Base-by-base conservation (phyloP, 2,888 invertebrate genomes). In the Drosophila anomalata region DNA sequence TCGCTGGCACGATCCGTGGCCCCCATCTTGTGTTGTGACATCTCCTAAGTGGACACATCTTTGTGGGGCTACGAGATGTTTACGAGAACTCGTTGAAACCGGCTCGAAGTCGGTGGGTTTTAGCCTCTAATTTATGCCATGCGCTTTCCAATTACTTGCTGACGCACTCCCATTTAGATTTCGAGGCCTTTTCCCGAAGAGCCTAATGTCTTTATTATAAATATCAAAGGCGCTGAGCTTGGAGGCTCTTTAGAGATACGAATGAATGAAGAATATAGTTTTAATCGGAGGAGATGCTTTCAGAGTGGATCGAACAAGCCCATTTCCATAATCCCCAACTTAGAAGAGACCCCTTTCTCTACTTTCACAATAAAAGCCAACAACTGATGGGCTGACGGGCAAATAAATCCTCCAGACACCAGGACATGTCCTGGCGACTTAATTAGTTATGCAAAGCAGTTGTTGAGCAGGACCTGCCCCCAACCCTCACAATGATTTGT, bases 121-220 rank as follows among this genome's bases (percentile, higher is more conserved):
- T 52, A 29, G 57, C 41, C 24, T 47, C 44, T 75, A 73, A 75
- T 81, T 73, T 81, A 87, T 78, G 75, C 69, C 52, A 70, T 71
- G 73, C 70, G 73, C 81, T 69, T 77, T 71, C 65, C 54, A 48
- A 59, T 67, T 76, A 84, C 78, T 59, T 72, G 87, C 76, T 78
- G 82, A 87, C 81, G 81, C 87, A 77, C 75, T 67, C 50, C 50
- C 53, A 56, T 69, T 71, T 69, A 73, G 87, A 84, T 87, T 76
- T 66, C 51, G 22, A 14, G 31, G 53, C 14, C 44, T 48, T 8
- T 33, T 53, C 54, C 48, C 2, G 9, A 52, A 36, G 36, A 14
- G 36, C 51, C 62, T 4, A 70, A 70, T 72, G 70, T 62, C 73
- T 70, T 72, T 36, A 70, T 70, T 31, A 41, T 36, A 33, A 50